Conservation (phyloP, 2,113 vertebrate species). For the Colaptes auratus region DNA sequence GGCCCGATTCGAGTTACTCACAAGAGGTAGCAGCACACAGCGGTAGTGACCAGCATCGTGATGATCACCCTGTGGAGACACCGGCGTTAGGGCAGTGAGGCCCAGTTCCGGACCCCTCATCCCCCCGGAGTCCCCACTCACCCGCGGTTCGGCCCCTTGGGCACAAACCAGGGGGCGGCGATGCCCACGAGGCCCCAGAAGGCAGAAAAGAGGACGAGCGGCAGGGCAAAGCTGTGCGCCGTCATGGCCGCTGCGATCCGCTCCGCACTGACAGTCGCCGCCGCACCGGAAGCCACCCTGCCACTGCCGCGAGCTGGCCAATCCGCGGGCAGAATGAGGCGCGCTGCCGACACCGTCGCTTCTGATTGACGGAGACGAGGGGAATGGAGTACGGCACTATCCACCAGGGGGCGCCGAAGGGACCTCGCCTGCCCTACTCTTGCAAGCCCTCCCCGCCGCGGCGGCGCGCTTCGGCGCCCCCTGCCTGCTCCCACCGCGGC, state of each 20-base stretch:
- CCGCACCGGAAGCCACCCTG: background rate
- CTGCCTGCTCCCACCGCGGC: background rate
- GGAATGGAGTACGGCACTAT: accelerated
- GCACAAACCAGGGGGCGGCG: conserved; percentile 95
- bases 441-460: background rate
- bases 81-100: background rate
- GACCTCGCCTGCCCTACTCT: too few species aligned
- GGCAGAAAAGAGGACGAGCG: conserved; percentile 94
- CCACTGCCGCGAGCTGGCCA: background rate
- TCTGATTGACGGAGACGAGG: background rate
- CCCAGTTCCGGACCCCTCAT: accelerated
- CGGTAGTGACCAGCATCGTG: conserved; percentile 93
- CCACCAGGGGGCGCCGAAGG: background rate
- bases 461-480: too few species aligned
- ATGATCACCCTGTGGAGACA: conserved; percentile 88
- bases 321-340: background rate
- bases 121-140: conserved; percentile 59
- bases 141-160: conserved; percentile 97
- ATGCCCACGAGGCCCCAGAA: conserved; percentile 93
- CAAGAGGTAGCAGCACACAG: conserved; percentile 97
- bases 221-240: conserved; percentile 89
- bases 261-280: background rate
- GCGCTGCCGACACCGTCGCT: accelerated
- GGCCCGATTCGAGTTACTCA: conserved; percentile 76
- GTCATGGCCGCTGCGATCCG: conserved; percentile 78